Evolutionary conservation across 2,797 vertebrate genomes (phyloP), one percentile per base, ranked within the genome.

Genomic region (Aeoliscus strigatus): DNA sequence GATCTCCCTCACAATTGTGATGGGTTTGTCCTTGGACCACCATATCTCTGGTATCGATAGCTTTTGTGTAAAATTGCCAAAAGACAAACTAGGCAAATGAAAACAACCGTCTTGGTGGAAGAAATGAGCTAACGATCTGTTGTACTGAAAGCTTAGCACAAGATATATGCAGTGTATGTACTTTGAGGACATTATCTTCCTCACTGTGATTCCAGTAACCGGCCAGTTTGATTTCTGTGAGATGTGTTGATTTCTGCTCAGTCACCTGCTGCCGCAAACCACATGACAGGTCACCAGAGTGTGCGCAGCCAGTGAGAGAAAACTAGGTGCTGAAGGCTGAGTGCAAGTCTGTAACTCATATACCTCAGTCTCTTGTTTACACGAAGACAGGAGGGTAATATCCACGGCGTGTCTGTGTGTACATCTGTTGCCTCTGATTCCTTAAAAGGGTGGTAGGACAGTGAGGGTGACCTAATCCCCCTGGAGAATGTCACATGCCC

Each of bases 371-470:
- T 53, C 42, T 66, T 75, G 61, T 80, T 81, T 78, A 80, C 58
- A 62, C 44, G 56, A 46, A 48, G 58, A 69, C 51, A 43, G 35
- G 15, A 45, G 62, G 43, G 39, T 53, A 48, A 49, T 35, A 60
- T 44, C 40, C 14, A 28, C 49, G 41, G 14, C 33, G 25, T 33
- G 26, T 40, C 21, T 47, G 33, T 47, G 51, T 57, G 56, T 50
- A 30, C 17, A 35, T 37, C 18, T 58, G 35, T 55, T 61, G 47
- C 61, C 41, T 63, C 62, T 54, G 60, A 73, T 70, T 73, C 82
- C 81, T 80, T 84, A 81, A 83, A 83, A 80, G 83, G 79, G 68
- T 82, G 73, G 50, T 51, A 73, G 67, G 70, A 77, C 56, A 61
- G 61, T 44, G 52, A 70, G 76, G 66, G 75, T 80, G 83, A 86